Conservation (phyloP, 2,113 vertebrate species). For the Fregata magnificens region DNA sequence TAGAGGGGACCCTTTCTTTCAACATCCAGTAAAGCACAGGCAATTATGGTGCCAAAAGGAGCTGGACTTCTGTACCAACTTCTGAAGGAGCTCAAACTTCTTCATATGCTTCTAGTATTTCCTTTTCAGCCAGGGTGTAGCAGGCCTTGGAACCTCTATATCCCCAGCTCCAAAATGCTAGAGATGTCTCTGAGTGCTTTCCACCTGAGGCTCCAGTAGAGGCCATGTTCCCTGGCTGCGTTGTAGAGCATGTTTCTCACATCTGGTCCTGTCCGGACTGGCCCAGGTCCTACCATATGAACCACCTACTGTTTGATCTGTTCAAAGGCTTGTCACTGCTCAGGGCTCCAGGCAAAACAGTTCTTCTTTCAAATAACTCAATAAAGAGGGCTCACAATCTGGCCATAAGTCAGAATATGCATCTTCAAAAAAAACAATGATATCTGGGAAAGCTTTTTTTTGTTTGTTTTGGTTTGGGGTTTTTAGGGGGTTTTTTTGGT, state of each 20-base stretch:
- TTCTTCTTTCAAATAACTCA: not conserved
- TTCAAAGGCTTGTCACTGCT: not conserved
- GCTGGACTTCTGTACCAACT: not conserved
- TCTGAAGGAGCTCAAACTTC: not conserved
- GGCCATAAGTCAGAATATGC: not conserved
- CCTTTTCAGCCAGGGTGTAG: not conserved
- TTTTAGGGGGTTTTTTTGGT: too few relatives aligned
- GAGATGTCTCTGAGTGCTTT: not conserved
- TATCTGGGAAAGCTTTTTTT: not conserved
- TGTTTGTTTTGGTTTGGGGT: not conserved
- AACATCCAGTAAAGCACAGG: not conserved
- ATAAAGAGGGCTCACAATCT: not conserved
- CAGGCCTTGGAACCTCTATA: not conserved
- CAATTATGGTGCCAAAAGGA: not conserved
- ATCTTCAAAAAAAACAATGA: not conserved
- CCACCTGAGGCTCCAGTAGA: not conserved
- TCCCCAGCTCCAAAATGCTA: not conserved
- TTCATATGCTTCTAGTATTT: not conserved
- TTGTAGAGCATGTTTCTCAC: not conserved
- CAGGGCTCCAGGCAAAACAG: not conserved
- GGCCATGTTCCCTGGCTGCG: fast-evolving
- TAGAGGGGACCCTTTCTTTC: not conserved
- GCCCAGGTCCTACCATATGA: not conserved
- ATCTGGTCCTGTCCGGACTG: not conserved
- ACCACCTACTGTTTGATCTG: not conserved